Conservation (phyloP, 2,888 invertebrate genomes). For the Drosophila planitibia region DNA sequence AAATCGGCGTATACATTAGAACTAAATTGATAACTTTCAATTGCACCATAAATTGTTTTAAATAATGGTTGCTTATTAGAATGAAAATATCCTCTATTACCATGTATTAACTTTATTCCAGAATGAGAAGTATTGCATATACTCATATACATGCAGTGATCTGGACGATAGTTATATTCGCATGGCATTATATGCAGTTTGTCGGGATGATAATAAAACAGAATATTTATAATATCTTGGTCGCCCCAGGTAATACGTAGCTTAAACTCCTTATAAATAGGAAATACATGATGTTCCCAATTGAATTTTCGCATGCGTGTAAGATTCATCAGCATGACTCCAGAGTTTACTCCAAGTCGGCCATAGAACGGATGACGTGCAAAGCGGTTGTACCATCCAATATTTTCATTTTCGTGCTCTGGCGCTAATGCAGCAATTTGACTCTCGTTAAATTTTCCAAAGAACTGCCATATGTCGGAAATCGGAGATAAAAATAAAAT, state of each 20-base stretch:
- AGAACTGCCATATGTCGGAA: conserved; percentile 93
- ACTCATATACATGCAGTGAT: conserved; percentile 98
- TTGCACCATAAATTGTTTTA: conserved; percentile 88
- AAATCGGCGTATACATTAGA: conserved; percentile 74
- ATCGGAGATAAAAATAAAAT: conserved; percentile 94
- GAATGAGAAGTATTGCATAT: conserved; percentile 88
- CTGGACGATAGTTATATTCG: conserved; percentile 95
- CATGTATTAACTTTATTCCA: conserved; percentile 95
- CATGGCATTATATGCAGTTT: conserved; percentile 93
- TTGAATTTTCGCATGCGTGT: conserved; percentile 94
- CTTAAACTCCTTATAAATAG: conserved; percentile 94
- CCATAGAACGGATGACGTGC: conserved; percentile 98
- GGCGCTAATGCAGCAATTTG: conserved; percentile 95
- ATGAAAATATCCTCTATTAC: conserved; percentile 94
- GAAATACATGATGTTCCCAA: conserved; percentile 94
- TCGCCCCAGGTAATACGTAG: conserved; percentile 98
- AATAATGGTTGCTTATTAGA: conserved; percentile 94
- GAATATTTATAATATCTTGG: conserved; percentile 96
- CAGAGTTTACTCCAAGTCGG: conserved; percentile 93
- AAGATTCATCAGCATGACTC: conserved; percentile 98
- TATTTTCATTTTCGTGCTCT: conserved; percentile 96
- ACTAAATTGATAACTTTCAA: conserved; percentile 88
- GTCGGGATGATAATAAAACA: conserved; percentile 92
- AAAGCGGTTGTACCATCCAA: conserved; percentile 98
- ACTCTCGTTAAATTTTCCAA: conserved; percentile 91